phyloP scores from a whole-genome alignment of 2,113 vertebrate species.

The Hippocampus mohnikei region DNA sequence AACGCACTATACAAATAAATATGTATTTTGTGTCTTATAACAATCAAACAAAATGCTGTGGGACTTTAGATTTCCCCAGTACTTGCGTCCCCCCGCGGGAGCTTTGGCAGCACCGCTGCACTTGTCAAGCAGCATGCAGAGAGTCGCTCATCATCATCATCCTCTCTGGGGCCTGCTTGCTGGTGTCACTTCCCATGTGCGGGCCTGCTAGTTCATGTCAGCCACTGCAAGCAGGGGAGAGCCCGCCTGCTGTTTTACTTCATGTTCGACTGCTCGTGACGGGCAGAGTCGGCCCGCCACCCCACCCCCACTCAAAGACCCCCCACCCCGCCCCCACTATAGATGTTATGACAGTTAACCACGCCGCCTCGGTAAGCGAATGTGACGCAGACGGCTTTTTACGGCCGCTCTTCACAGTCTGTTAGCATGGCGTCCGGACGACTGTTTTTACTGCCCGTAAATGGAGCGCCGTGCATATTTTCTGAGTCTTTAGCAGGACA shows the following conservation, averaged over 20 bases:
- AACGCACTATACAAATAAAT: too few species aligned
- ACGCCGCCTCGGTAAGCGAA: slow-evolving; percentile 57
- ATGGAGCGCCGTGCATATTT: slow-evolving; percentile 66
- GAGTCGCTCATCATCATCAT: slow-evolving; percentile 82
- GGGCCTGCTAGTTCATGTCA: slow-evolving; percentile 70
- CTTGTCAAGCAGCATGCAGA: slow-evolving; percentile 80
- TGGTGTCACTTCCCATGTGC: slow-evolving; percentile 80
- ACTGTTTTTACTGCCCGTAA: slow-evolving; percentile 71
- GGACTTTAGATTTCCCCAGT: not conserved
- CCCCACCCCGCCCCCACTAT: slow-evolving; percentile 13
- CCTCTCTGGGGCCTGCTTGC: slow-evolving; percentile 79
- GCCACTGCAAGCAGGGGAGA: slow-evolving; percentile 45
- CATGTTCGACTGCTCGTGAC: slow-evolving; percentile 61
- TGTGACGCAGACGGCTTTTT: slow-evolving; percentile 63
- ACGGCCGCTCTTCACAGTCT: slow-evolving; percentile 67
- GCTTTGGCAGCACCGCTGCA: slow-evolving; percentile 72
- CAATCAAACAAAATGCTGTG: not conserved
- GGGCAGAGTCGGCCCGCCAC: slow-evolving; percentile 27
- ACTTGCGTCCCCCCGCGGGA: not conserved
- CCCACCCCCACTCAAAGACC: slow-evolving; percentile 2
- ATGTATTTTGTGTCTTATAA: not conserved
- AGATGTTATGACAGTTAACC: slow-evolving; percentile 62
- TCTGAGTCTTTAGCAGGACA: slow-evolving; percentile 66
- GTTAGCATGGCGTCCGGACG: slow-evolving; percentile 59
- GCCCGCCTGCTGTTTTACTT: slow-evolving; percentile 66